Evolutionary conservation across 1,140 invertebrate species (phyloP).

Genomic region (Hormaphis cornu): DNA sequence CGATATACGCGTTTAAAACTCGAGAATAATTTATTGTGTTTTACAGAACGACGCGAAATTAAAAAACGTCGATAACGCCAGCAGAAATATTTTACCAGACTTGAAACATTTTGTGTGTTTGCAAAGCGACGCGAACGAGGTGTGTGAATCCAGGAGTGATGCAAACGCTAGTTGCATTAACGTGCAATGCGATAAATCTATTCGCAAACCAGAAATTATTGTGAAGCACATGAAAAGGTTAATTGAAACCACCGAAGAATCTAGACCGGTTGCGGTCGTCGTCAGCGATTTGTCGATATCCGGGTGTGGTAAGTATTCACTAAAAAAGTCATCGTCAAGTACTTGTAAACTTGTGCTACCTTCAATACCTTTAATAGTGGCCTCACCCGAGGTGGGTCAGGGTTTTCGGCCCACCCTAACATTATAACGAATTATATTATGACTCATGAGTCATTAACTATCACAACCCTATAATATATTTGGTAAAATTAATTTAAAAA

Average conservation of each 20-base stretch:
- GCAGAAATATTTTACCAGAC: neutral
- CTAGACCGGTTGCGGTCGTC: neutral
- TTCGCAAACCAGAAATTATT: neutral
- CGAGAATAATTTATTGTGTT: neutral
- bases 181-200: neutral
- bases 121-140: conserved; percentile 20
- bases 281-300: neutral
- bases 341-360: too few species aligned
- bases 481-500: too few species aligned
- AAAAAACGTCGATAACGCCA: neutral
- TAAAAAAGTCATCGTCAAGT: too few species aligned
- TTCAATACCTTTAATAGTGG: too few species aligned
- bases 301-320: neutral
- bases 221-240: neutral
- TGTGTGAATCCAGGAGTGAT: conserved; percentile 7
- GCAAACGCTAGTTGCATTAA: neutral
- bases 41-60: neutral
- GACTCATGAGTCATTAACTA: too few species aligned
- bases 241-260: neutral
- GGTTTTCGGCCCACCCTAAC: too few species aligned
- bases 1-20: neutral
- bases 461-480: neutral
- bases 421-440: too few species aligned
- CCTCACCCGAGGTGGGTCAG: too few species aligned
- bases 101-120: conserved; percentile 21